Conservation (phyloP, 1,140 invertebrate genomes). For the Nixonia krombeini region DNA sequence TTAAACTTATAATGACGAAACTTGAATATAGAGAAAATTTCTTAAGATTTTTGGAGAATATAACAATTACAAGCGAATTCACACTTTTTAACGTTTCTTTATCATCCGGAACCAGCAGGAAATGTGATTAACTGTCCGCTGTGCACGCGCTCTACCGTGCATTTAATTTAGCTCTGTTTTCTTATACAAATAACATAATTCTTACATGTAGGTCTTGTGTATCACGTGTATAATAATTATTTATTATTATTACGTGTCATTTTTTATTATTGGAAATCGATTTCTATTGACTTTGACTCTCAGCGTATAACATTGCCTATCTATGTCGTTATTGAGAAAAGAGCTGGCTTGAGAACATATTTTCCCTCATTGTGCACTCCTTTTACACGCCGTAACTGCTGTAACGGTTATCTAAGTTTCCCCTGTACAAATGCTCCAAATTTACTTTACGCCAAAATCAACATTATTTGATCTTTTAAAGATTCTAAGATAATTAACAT, state of each 20-base stretch:
- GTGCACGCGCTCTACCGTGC: neutral
- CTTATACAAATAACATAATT: conserved; percentile 37
- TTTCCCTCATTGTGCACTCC: conserved; percentile 30
- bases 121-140: conserved; percentile 27
- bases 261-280: conserved; percentile 21
- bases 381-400: conserved; percentile 2
- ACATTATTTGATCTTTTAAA: neutral
- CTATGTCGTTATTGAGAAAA: conserved; percentile 8
- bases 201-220: conserved; percentile 36
- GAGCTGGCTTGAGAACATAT: conserved; percentile 25
- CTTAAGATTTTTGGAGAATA: conserved; percentile 20
- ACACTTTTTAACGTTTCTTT: conserved; percentile 41
- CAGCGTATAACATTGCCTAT: neutral
- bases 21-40: conserved; percentile 49
- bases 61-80: conserved; percentile 23
- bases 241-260: conserved; percentile 26
- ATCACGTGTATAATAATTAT: conserved; percentile 41
- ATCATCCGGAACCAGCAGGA: conserved; percentile 25
- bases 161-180: conserved; percentile 31
- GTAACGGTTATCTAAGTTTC: conserved; percentile 3
- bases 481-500: too few species aligned
- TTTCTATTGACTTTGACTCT: conserved; percentile 20
- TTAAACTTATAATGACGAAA: conserved; percentile 49
- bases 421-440: conserved; percentile 38
- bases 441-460: conserved; percentile 25